phyloP scores from a whole-genome alignment of 2,888 invertebrate species.

The Himalopsyche japonica region DNA sequence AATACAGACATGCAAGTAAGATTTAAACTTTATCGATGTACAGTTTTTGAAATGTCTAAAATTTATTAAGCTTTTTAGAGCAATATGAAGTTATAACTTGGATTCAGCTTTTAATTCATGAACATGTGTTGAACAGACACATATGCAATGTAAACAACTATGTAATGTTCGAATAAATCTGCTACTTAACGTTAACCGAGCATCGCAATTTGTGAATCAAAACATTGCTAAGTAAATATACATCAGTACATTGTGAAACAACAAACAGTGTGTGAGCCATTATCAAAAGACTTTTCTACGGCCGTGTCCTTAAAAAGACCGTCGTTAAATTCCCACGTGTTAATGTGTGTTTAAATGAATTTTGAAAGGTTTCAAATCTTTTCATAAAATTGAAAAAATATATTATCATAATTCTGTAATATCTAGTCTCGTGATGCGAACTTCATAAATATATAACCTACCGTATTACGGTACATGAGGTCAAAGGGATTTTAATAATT shows the following conservation, averaged over 20 bases:
- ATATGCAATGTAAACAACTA: not conserved
- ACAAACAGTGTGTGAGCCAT: not conserved
- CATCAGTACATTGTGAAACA: not conserved
- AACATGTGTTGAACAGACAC: not conserved
- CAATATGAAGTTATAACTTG: not conserved
- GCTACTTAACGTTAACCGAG: not conserved
- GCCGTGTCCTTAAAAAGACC: not conserved
- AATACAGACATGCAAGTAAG: too few species aligned
- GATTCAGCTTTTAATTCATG: not conserved
- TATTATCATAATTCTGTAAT: too few species aligned
- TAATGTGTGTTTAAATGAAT: not conserved
- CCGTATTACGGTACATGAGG: too few species aligned
- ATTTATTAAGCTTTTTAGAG: not conserved
- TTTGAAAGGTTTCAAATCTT: not conserved
- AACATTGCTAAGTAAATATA: not conserved
- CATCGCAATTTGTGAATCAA: not conserved
- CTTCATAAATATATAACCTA: too few species aligned
- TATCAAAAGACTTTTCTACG: not conserved
- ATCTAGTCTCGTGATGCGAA: too few species aligned
- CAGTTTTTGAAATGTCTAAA: not conserved
- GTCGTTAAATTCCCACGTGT: not conserved
- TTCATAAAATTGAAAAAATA: too few species aligned
- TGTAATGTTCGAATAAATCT: not conserved
- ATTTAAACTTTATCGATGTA: too few species aligned
- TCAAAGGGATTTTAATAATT: too few species aligned